A percentile compares a stretch with the other conserved stretches of the same genome.
Conservation (phyloP, 2,888 invertebrate species). For the Petrolisthes cinctipes region DNA sequence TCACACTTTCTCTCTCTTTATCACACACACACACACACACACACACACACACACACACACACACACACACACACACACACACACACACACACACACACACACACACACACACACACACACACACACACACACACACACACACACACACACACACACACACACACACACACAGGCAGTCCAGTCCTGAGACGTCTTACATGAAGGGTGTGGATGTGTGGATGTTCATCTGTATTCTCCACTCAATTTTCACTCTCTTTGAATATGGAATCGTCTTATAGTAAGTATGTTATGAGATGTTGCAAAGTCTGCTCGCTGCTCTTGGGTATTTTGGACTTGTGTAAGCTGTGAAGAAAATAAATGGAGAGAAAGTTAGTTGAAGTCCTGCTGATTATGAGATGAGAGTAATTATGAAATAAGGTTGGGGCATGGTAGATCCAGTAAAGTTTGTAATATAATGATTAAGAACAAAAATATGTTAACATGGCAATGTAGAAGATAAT, state of each 20-base stretch:
- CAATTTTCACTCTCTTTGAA: slow-evolving; percentile 48
- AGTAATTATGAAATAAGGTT: too few relatives aligned
- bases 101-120: background rate
- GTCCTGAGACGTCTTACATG: slow-evolving; percentile 57
- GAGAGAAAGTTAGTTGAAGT: too few relatives aligned
- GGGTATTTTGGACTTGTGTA: too few relatives aligned
- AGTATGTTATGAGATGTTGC: too few relatives aligned
- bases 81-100: background rate
- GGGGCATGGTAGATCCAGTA: too few relatives aligned
- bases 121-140: background rate
- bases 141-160: background rate
- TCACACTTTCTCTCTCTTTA: background rate
- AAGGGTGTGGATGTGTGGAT: slow-evolving; percentile 62
- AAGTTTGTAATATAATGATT: too few relatives aligned
- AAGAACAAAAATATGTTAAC: too few relatives aligned
- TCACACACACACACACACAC: background rate
- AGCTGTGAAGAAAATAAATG: too few relatives aligned
- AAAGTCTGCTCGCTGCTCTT: too few relatives aligned
- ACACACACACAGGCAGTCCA: slow-evolving; percentile 35
- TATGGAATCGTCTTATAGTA: slow-evolving; percentile 54
- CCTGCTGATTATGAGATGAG: too few relatives aligned
- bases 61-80: too few relatives aligned
- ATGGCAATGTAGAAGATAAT: too few relatives aligned
- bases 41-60: background rate
- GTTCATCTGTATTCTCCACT: slow-evolving; percentile 47